phyloP scores from a whole-genome alignment of 2,113 vertebrate species.

The Cyprinodon tularosa region DNA sequence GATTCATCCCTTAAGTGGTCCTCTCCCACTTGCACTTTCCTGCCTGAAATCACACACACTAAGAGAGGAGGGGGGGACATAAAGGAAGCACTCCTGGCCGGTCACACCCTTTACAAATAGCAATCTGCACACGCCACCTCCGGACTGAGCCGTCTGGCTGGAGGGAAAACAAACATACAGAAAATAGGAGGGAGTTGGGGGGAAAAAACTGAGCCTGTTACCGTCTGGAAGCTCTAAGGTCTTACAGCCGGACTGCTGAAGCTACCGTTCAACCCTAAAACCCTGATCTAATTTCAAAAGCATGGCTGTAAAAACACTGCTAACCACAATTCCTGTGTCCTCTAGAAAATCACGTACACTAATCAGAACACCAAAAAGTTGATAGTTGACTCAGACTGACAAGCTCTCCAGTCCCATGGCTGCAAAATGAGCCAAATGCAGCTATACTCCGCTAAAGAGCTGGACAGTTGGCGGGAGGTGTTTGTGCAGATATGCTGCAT shows the following conservation, averaged over 20 bases:
- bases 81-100: slow-evolving; percentile 68
- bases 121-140: slow-evolving; percentile 74
- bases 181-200: slow-evolving; percentile 34
- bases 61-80: slow-evolving; percentile 36
- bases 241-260: slow-evolving; percentile 23
- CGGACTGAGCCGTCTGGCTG: slow-evolving; percentile 45
- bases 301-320: slow-evolving; percentile 23
- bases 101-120: slow-evolving; percentile 82
- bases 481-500: background rate
- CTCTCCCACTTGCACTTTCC: slow-evolving; percentile 6
- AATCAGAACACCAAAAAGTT: background rate
- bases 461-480: background rate
- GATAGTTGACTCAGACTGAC: background rate
- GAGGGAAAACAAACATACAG: slow-evolving; percentile 64
- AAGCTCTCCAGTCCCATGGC: background rate
- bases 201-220: slow-evolving; percentile 28
- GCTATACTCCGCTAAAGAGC: background rate
- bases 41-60: slow-evolving; percentile 4
- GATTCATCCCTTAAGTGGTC: slow-evolving; percentile 10
- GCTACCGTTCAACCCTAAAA: slow-evolving; percentile 45
- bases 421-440: background rate
- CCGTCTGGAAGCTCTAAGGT: slow-evolving; percentile 24
- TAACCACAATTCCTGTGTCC: background rate
- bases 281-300: slow-evolving; percentile 36
- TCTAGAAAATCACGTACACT: background rate